Evolutionary conservation across 1,140 invertebrate genomes (phyloP).

Genomic region (Tetramorium parvispinum): DNA sequence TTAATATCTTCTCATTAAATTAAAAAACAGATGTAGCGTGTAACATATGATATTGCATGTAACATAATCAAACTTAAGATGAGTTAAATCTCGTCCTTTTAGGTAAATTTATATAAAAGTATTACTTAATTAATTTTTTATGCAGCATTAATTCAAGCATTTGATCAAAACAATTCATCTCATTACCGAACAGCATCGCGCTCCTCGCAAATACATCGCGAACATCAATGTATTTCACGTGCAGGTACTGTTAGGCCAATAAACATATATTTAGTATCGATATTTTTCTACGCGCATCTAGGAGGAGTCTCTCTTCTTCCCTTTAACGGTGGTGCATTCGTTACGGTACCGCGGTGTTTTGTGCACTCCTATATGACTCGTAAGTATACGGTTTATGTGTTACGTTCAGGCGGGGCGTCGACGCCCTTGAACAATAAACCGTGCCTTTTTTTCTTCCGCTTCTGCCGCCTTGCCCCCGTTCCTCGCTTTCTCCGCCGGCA

Average conservation of each 20-base stretch:
- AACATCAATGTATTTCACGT: neutral
- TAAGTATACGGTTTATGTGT: slow-evolving; percentile 70
- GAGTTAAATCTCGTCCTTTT: neutral
- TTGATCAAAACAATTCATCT: neutral
- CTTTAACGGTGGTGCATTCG: slow-evolving; percentile 72
- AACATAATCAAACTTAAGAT: neutral
- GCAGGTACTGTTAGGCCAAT: slow-evolving; percentile 32
- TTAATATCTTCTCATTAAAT: neutral
- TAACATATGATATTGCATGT: too few species aligned
- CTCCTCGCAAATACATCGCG: neutral
- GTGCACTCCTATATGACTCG: slow-evolving; percentile 64
- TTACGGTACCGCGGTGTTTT: slow-evolving; percentile 69
- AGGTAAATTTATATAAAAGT: neutral
- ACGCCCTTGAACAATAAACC: slow-evolving; percentile 74
- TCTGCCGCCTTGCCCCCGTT: slow-evolving; percentile 19
- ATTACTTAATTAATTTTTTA: neutral
- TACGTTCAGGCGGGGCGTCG: slow-evolving; percentile 61
- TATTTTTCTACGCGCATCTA: slow-evolving; percentile 68
- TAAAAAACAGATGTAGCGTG: too few species aligned
- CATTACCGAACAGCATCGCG: neutral
- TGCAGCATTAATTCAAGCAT: neutral
- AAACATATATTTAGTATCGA: slow-evolving; percentile 26
- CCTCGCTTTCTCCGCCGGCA: neutral
- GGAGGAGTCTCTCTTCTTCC: slow-evolving; percentile 23
- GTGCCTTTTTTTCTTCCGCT: slow-evolving; percentile 16